phyloP scores from a whole-genome alignment of 2,797 vertebrate species.

The Premnoplex brunnescens region DNA sequence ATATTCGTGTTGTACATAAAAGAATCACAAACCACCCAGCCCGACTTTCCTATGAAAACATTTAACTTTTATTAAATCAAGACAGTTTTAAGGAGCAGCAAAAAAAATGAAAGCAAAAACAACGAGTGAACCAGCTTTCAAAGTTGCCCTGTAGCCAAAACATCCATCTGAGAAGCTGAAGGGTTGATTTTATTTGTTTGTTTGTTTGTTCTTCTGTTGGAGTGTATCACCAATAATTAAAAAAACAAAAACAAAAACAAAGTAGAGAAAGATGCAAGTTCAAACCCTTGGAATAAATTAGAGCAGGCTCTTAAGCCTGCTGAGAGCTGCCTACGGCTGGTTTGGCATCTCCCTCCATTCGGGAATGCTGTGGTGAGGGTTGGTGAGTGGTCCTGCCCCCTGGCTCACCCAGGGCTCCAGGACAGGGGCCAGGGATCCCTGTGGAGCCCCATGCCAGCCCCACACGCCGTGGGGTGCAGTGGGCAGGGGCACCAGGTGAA shows the following conservation, averaged over 20 bases:
- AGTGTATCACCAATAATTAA: constrained; percentile 40
- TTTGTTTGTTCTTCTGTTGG: constrained; percentile 39
- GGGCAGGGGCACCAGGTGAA: neutral
- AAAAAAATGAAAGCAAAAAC: constrained; percentile 15
- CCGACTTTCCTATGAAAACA: constrained; percentile 59
- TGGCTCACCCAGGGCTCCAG: accelerated
- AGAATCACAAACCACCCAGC: constrained; percentile 50
- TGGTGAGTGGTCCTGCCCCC: neutral
- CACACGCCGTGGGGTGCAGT: accelerated
- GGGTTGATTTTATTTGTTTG: constrained; percentile 36
- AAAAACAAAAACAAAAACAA: neutral
- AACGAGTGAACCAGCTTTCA: constrained; percentile 26
- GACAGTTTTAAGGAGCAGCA: constrained; percentile 44
- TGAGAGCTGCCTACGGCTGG: neutral
- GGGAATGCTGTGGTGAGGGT: accelerated
- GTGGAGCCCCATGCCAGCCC: accelerated
- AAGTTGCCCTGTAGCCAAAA: constrained; percentile 54
- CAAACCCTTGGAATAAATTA: neutral
- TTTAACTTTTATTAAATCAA: constrained; percentile 68
- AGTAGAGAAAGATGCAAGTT: neutral
- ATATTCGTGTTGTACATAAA: constrained; percentile 45
- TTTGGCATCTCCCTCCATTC: neutral
- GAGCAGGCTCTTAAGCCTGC: neutral
- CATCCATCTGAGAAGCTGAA: constrained; percentile 27
- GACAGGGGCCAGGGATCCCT: accelerated